Evolutionary conservation across 2,113 vertebrate genomes (phyloP), one percentile per base, ranked within the genome.

Genomic region (Siphamia tubifer): DNA sequence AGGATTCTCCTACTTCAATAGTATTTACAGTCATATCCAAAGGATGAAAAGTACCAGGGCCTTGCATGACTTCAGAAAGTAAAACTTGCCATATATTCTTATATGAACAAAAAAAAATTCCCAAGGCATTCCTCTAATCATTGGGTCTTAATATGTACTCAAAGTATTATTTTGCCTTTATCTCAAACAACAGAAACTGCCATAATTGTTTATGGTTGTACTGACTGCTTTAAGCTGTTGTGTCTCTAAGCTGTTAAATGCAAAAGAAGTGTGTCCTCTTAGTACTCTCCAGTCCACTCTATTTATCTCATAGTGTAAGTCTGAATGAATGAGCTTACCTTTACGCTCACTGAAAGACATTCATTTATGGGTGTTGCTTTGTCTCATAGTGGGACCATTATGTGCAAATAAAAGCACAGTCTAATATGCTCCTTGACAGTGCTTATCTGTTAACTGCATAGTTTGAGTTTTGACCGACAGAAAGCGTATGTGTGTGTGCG

Each of bases 331-430:
- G 51, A 74, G 64, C 67, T 48, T 27, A 63, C 70, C 5, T 21
- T 54, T 16, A 45, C 68, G 72, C 62, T 89, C 66, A 28, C 15
- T 68, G 38, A 56, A 73, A 79, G 48, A 82, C 62, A 84, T 85
- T 85, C 77, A 83, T 77, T 86, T 34, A 57, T 79, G 83, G 74
- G 74, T 85, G 81, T 57, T 82, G 66, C 54, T 76, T 79, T 83
- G 84, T 89, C 87, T 86, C 89, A 89, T 71, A 88, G 64, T 89
- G 89, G 81, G 87, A 87, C 74, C 74, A 39, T 78, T 65, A 68
- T 57, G 65, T 84, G 51, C 6, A 5, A 57, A 57, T 66, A 35
- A 68, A 77, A 74, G 80, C 57, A 68, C 68, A 68, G 65, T 66
- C 32, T 58, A 32, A 52, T 48, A 54, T 51, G 34, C 40, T 71